A percentile compares a stretch with the other conserved stretches of the same genome.
phyloP scores from a whole-genome alignment of 2,113 vertebrate species.

The Amazona guildingii region DNA sequence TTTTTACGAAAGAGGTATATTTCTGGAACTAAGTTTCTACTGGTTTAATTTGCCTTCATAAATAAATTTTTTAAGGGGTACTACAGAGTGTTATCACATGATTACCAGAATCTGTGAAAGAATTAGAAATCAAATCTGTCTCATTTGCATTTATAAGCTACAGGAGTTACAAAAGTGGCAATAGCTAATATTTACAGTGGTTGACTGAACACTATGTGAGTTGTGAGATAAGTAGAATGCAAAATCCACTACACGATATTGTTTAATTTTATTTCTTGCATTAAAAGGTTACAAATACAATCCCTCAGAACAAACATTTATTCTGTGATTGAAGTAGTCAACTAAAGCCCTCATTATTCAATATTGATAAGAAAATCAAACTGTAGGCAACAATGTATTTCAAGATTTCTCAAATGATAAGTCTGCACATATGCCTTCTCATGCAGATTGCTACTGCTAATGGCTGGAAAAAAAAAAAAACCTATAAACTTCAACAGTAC shows the following conservation, averaged over 20 bases:
- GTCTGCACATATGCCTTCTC: neutral
- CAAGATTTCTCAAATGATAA: neutral
- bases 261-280: neutral
- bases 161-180: neutral
- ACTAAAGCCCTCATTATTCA: neutral
- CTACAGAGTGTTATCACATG: neutral
- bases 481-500: neutral
- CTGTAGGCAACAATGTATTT: neutral
- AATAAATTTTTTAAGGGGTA: neutral
- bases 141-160: neutral
- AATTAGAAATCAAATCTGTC: neutral
- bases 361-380: neutral
- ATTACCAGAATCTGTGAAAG: neutral
- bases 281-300: neutral
- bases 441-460: neutral
- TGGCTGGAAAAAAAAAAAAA: neutral
- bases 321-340: neutral
- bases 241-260: neutral
- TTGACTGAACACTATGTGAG: accelerated
- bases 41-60: neutral
- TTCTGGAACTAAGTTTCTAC: neutral
- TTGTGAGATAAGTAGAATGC: neutral
- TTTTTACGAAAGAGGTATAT: neutral
- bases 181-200: neutral
- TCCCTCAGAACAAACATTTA: neutral